Conservation (phyloP, 2,888 invertebrate genomes). For the Tridacna crocea region DNA sequence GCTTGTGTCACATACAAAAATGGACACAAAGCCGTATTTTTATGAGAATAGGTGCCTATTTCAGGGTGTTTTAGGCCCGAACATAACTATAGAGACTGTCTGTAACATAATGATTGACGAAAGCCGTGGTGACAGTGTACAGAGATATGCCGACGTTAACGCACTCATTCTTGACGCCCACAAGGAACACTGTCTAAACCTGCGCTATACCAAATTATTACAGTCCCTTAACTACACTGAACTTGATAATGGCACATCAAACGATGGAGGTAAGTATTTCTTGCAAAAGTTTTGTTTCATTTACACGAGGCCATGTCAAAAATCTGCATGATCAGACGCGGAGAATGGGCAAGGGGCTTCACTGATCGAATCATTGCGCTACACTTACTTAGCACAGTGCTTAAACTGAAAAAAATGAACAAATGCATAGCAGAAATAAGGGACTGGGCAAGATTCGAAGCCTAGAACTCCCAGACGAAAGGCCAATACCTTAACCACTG, state of each 20-base stretch:
- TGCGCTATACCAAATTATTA: slow-evolving; percentile 85
- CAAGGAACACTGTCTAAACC: slow-evolving; percentile 91
- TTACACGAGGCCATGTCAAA: no score
- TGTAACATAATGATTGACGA: slow-evolving; percentile 87
- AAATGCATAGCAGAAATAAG: no score
- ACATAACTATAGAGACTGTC: background rate
- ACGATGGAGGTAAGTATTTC: slow-evolving; percentile 1
- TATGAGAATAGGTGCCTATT: background rate
- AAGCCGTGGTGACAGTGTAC: slow-evolving; percentile 86
- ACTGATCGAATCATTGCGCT: no score
- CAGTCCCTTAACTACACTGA: slow-evolving; percentile 87
- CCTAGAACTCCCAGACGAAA: no score
- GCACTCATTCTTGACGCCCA: slow-evolving; percentile 88
- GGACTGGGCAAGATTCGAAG: no score
- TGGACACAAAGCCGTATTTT: no score
- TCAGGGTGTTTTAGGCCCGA: background rate
- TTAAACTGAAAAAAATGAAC: no score
- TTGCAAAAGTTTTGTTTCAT: background rate
- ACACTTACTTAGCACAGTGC: no score
- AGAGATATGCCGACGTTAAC: slow-evolving; percentile 91
- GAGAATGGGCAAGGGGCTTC: no score
- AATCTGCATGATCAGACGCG: no score
- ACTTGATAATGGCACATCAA: slow-evolving; percentile 5
- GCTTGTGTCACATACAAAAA: no score
- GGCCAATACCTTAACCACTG: no score